Evolutionary conservation across 2,113 vertebrate genomes (phyloP).

Genomic region (Halichoerus grypus): DNA sequence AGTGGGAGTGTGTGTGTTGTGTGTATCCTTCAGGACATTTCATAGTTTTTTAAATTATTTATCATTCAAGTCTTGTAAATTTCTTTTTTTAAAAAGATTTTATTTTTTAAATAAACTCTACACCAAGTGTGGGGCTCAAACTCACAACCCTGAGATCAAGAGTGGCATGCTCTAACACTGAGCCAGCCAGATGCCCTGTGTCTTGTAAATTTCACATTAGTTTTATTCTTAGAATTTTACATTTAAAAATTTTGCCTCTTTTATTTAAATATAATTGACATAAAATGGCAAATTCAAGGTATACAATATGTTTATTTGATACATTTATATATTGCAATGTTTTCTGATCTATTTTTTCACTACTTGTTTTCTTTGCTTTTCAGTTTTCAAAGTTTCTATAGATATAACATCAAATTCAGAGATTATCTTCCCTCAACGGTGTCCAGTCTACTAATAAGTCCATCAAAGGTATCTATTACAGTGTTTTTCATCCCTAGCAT

Average conservation of each 20-base stretch:
- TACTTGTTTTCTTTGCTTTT: neutral
- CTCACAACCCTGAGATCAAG: no score
- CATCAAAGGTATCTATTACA: neutral
- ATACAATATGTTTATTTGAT: neutral
- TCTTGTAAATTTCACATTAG: neutral
- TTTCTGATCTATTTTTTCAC: neutral
- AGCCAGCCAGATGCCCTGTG: no score
- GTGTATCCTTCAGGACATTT: neutral
- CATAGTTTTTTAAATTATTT: neutral
- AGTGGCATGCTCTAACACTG: no score
- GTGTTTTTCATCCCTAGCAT: neutral
- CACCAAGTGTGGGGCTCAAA: no score
- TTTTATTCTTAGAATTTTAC: neutral
- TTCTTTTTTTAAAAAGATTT: neutral
- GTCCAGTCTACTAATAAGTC: neutral
- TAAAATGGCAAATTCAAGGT: neutral
- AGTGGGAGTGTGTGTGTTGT: neutral
- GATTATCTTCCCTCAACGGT: neutral
- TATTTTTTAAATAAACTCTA: no score
- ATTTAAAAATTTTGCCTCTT: neutral
- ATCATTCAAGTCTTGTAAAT: neutral
- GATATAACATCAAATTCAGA: neutral
- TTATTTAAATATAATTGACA: neutral
- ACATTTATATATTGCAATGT: neutral
- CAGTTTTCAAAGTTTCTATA: neutral